Evolutionary conservation across 37 sponge, comb jelly and placozoan genomes (phyloP).

Genomic region (Crambe crambe): DNA sequence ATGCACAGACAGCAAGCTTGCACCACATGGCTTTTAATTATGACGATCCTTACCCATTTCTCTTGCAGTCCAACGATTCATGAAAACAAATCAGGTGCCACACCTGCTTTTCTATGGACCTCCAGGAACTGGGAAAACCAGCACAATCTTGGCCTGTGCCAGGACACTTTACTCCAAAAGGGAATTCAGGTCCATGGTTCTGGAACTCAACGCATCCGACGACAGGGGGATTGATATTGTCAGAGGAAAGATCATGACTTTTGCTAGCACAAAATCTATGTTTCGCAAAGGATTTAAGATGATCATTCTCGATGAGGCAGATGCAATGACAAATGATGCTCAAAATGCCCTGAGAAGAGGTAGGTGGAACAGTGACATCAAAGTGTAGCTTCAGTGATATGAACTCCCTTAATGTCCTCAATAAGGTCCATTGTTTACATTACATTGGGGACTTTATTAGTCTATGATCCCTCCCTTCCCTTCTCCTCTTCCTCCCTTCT

Average conservation of each 20-base stretch:
- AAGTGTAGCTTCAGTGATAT: background rate
- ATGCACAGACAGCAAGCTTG: no score
- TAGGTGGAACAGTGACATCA: background rate
- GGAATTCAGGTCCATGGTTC: constrained; percentile 91
- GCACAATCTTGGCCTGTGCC: constrained; percentile 96
- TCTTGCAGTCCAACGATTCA: constrained; percentile 82
- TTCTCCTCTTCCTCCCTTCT: no score
- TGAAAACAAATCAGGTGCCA: constrained; percentile 85
- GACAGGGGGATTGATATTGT: constrained; percentile 99
- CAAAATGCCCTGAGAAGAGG: constrained; percentile 98
- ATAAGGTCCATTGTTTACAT: background rate
- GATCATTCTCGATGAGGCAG: constrained; percentile 97
- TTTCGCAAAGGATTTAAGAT: constrained; percentile 95
- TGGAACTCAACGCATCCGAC: constrained; percentile 99
- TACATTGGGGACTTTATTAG: no score
- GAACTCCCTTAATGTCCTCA: background rate
- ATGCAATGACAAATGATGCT: constrained; percentile 98
- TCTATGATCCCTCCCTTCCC: no score
- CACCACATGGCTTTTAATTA: background rate
- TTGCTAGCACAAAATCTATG: constrained; percentile 95
- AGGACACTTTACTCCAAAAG: constrained; percentile 69
- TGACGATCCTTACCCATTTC: background rate
- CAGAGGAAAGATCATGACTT: constrained; percentile 85
- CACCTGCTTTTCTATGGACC: constrained; percentile 99
- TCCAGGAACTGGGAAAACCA: constrained; percentile 98